Evolutionary conservation across 2,888 invertebrate species (phyloP), one percentile per base, ranked within the genome.

Genomic region (Oxyteleia sp.): DNA sequence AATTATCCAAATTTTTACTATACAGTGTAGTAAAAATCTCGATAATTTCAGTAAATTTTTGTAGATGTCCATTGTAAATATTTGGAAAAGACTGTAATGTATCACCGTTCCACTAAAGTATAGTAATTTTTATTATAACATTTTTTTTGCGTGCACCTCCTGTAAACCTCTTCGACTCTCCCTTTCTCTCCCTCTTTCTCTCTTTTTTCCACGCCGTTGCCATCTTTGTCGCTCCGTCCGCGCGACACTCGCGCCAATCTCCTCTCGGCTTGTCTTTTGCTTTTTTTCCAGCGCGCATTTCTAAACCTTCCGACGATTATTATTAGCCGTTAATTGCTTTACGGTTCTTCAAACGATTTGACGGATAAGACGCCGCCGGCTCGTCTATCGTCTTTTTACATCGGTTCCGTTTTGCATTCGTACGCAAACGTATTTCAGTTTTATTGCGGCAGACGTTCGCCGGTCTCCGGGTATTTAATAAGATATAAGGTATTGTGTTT

Each of bases 301-400:
- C 63, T 66, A 72, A 84, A 43, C 66, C 81, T 86, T 81, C 86
- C 87, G 86, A 82, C 84, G 86, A 90, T 91, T 89, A 90, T 89
- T 90, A 90, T 88, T 87, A 87, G 84, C 86, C 86, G 90, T 91
- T 92, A 91, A 92, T 92, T 92, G 89, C 90, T 90, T 89, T 86
- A 88, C 85, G 87, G 84, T 78, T 68, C 78, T 68, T 68, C 75
- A 63, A 82, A 72, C 75, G 63, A 64, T 79, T 79, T 83, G 74
- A 69, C 74, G 64, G 61, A 74, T 68, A 79, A 83, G 74, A 57
- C 55, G 74, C 53, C 66, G 76, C 76, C 71, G 63, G 20, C 51
- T 23, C 55, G 47, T 41, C 75, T 32, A 47, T 69, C 63, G 26
- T 64, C 55, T 61, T 51, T 72, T 55, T 59, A 18, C 59, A 18